Evolutionary conservation across 2,113 vertebrate species (phyloP).

Genomic region (Tor tambroides): DNA sequence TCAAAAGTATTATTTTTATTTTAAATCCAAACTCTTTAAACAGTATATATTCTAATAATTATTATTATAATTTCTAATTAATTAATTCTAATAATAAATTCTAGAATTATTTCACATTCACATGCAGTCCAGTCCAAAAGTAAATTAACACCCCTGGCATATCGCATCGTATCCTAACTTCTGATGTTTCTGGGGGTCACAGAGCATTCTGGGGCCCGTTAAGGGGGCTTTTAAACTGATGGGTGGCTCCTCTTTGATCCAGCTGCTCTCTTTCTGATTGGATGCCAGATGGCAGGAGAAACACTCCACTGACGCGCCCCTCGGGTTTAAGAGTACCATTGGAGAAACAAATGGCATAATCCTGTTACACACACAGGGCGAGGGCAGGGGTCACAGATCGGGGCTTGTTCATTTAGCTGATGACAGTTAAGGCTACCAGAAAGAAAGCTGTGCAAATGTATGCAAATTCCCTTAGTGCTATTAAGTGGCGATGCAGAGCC

Average conservation of each 20-base stretch:
- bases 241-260: not conserved
- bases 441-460: conserved; percentile 14
- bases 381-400: conserved; percentile 8
- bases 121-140: not conserved
- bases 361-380: not conserved
- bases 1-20: not conserved
- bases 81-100: not conserved
- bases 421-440: conserved; percentile 16
- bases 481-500: not conserved
- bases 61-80: not conserved
- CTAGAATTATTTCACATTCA: not conserved
- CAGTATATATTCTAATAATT: not conserved
- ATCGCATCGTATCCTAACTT: not conserved
- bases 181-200: not conserved
- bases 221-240: conserved; percentile 8
- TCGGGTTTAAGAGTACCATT: conserved; percentile 12
- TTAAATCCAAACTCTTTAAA: not conserved
- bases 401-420: conserved; percentile 34
- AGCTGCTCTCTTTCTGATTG: conserved; percentile 27
- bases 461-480: conserved; percentile 11
- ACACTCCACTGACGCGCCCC: not conserved
- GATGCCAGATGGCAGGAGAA: conserved; percentile 30
- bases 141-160: not conserved
- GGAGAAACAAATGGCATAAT: conserved; percentile 36
- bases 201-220: not conserved